Evolutionary conservation across 2,888 invertebrate genomes (phyloP).

Genomic region (Tetrapedia diversipes): DNA sequence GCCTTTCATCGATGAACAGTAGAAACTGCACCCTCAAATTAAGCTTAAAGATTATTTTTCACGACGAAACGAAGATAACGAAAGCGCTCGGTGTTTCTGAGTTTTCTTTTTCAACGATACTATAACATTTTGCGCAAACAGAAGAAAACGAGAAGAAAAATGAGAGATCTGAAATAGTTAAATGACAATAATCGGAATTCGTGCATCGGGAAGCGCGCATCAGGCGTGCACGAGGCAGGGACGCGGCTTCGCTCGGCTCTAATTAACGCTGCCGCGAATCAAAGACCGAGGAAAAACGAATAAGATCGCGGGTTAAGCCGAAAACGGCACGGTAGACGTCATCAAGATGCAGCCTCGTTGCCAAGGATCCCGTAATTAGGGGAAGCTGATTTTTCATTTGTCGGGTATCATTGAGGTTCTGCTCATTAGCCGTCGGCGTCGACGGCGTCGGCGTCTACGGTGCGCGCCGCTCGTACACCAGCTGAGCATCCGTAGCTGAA

Average conservation of each 20-base stretch:
- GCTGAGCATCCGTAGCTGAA: conserved; percentile 60
- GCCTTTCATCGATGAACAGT: no score
- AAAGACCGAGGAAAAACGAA: conserved; percentile 51
- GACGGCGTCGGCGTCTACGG: conserved; percentile 53
- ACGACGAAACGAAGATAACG: no score
- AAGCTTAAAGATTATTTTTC: no score
- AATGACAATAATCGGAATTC: no score
- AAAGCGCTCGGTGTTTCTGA: no score
- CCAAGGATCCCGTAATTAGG: conserved; percentile 66
- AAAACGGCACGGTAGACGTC: conserved; percentile 52
- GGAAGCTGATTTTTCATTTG: conserved; percentile 68
- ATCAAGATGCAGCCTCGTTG: conserved; percentile 56
- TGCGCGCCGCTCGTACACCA: conserved; percentile 42
- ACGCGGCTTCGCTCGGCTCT: conserved; percentile 35
- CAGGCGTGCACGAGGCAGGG: neutral
- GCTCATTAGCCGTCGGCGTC: conserved; percentile 64
- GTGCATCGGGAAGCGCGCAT: no score
- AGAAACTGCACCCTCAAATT: no score
- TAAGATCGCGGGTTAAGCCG: conserved; percentile 48
- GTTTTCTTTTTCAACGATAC: no score
- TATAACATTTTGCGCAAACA: no score
- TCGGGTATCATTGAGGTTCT: conserved; percentile 64
- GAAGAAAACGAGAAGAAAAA: no score
- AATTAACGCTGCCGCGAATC: conserved; percentile 52
- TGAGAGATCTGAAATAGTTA: no score